Evolutionary conservation across 2,113 vertebrate genomes (phyloP).

Genomic region (Serilophus lunatus): DNA sequence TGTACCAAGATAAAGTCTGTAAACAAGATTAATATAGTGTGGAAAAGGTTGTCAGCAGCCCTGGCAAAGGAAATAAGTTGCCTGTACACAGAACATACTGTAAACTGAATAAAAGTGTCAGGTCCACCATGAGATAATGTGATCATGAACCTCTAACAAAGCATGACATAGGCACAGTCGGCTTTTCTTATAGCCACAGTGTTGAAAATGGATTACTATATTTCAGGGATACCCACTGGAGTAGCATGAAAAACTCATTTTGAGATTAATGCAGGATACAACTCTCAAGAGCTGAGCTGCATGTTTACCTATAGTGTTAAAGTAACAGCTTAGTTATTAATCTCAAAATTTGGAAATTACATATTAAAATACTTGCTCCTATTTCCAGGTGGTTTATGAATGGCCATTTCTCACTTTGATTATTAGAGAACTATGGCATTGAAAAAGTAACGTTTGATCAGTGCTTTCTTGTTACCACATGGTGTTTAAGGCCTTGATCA

Average conservation of each 20-base stretch:
- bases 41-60: conserved; percentile 97
- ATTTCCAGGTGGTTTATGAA: neutral
- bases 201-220: conserved; percentile 96
- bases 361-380: neutral
- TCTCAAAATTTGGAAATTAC: conserved; percentile 11
- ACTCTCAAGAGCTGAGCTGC: conserved; percentile 59
- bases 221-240: conserved; percentile 78
- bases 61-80: conserved; percentile 91
- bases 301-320: conserved; percentile 40
- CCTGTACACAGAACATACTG: conserved; percentile 88
- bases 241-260: conserved; percentile 79
- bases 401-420: neutral
- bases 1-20: conserved; percentile 94
- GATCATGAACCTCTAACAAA: conserved; percentile 97
- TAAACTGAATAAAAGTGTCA: conserved; percentile 99
- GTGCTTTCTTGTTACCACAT: neutral
- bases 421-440: neutral
- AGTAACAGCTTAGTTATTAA: neutral
- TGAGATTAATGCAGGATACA: conserved; percentile 73
- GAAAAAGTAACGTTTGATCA: neutral
- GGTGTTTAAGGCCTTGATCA: neutral
- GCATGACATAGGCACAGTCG: conserved; percentile 89
- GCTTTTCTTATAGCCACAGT: conserved; percentile 83
- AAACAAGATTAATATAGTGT: conserved; percentile 99
- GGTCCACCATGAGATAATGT: conserved; percentile 95